Base-by-base conservation (phyloP, 1,140 invertebrate species). In the Calosoma granatense region DNA sequence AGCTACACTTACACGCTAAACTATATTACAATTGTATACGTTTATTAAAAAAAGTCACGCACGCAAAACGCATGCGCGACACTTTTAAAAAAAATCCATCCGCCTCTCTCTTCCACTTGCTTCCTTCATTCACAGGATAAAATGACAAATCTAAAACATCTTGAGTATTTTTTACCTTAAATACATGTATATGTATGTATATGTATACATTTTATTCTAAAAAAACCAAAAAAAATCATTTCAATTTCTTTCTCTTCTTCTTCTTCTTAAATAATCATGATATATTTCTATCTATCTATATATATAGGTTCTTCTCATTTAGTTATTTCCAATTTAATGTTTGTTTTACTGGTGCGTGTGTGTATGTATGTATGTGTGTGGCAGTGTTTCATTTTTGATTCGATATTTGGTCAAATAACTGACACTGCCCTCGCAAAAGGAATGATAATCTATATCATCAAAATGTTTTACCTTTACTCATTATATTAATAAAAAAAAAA, bases 21-120 rank as follows among this genome's bases (percentile, higher is more conserved):
- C 57, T 65, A 67, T 65, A 64, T 67, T 67, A 67, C 65, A 67
- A 65, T 63, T 67, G 65, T 67, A 65, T 67, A 67, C 60, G 63
- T 60, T 53, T 55, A 62, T 67, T 47, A 47, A 60, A 66, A 65
- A 67, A 67, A 64, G 64, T 63, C 62, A 62, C 41, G n/a, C n/a
- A n/a, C n/a, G n/a, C n/a, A n/a, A n/a, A n/a, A n/a, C n/a, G n/a
- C 6, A 53, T 59, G 61, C 47, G 59, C 61, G 63, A 65, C 63
- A 63, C 63, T 63, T 65, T 63, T 63, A 67, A 67, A 68, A 62
- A 56, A 58, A 58, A n/a, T n/a, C n/a, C n/a, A n/a, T n/a, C n/a
- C n/a, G n/a, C n/a, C n/a, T n/a, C n/a, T n/a, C n/a, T 64, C 63
- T 56, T 64, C 62, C 63, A 61, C 59, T 53, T 60, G n/a, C n/a